These are phyloP conservation scores for Mactra quadrangularis DNA, from an alignment of 1,140 invertebrate genomes.

Conservation along the genomic window DNA sequence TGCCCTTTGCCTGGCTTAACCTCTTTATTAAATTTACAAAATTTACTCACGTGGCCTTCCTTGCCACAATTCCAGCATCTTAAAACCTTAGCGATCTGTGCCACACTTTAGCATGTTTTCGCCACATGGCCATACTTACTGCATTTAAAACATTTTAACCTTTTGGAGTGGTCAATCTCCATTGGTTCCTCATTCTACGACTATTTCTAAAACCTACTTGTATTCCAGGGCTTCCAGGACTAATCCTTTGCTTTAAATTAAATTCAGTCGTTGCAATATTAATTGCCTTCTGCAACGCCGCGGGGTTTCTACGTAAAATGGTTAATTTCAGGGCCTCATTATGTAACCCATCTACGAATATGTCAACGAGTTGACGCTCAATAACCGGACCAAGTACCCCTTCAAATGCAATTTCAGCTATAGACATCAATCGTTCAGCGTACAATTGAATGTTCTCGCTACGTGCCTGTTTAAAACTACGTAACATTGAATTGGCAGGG, in stretches of 20 bases:
- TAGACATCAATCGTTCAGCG: neutral
- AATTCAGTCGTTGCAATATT: neutral
- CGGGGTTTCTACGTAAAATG: neutral
- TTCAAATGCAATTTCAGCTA: conserved; percentile 3
- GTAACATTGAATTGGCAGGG: too few relatives aligned
- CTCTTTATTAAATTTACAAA: neutral
- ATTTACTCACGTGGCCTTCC: neutral
- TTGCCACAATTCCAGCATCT: conserved; percentile 26
- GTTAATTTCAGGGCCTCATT: neutral
- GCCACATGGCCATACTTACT: neutral
- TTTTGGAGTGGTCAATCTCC: conserved; percentile 18
- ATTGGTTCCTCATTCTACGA: neutral
- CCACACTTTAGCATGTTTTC: neutral
- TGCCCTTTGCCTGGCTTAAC: neutral
- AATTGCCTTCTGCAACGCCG: conserved; percentile 1
- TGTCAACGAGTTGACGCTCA: neutral
- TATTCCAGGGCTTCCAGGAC: too few relatives aligned
- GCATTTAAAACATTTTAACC: conserved; percentile 9
- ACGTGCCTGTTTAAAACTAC: too few relatives aligned
- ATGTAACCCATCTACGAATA: conserved; percentile 15
- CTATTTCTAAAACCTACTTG: neutral
- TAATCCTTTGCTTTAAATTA: conserved; percentile 9
- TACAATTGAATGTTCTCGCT: too few relatives aligned
- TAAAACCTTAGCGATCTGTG: neutral
- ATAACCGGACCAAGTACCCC: neutral